Conservation (phyloP, 1,140 invertebrate species). For the Ostrea edulis region DNA sequence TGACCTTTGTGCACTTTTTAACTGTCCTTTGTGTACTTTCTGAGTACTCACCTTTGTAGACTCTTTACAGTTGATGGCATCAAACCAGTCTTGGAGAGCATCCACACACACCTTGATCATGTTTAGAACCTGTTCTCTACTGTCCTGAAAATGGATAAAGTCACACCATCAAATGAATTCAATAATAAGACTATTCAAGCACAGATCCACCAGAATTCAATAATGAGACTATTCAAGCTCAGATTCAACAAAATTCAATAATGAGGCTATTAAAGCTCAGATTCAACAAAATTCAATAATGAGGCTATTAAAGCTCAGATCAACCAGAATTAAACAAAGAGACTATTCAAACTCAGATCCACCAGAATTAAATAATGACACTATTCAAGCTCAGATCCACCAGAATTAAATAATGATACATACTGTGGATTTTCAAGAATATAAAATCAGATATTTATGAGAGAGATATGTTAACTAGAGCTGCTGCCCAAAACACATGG, state of each 20-base stretch:
- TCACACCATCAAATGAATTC: constrained; percentile 19
- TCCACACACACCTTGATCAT: constrained; percentile 69
- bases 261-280: neutral
- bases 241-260: neutral
- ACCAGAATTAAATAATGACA: too few species aligned
- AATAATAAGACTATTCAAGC: neutral
- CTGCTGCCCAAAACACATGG: too few species aligned
- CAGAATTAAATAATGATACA: too few species aligned
- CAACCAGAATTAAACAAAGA: neutral
- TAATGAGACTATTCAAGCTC: neutral
- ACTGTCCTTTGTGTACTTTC: neutral
- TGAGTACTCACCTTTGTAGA: constrained; percentile 83
- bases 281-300: neutral
- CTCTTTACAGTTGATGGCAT: constrained; percentile 87
- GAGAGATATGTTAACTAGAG: too few species aligned
- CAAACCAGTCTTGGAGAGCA: constrained; percentile 92
- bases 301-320: neutral
- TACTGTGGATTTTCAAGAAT: too few species aligned
- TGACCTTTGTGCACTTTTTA: neutral
- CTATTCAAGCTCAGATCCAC: too few species aligned
- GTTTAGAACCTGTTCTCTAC: constrained; percentile 26
- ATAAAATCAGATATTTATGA: too few species aligned
- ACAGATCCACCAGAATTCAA: neutral
- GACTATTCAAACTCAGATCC: too few species aligned
- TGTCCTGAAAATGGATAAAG: constrained; percentile 40